Conservation (phyloP, 2,888 invertebrate genomes). For the Perizoma flavofasciatum region DNA sequence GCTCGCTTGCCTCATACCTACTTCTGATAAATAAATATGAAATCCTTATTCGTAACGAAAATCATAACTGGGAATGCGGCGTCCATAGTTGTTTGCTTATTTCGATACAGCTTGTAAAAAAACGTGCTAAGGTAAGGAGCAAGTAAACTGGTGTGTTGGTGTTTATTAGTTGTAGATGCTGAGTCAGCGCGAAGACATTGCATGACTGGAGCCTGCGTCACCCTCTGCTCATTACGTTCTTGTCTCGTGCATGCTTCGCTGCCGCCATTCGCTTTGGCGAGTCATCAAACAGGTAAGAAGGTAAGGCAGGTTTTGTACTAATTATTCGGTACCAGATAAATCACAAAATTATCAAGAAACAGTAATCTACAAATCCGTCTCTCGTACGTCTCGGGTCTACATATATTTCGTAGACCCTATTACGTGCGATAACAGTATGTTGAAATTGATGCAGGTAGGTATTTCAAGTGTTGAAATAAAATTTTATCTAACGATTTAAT, state of each 20-base stretch:
- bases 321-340: too few species aligned
- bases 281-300: conserved; percentile 26
- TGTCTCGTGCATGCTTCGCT: conserved; percentile 49
- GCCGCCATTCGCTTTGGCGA: conserved; percentile 28
- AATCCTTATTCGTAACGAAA: too few species aligned
- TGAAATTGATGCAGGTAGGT: background rate
- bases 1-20: too few species aligned
- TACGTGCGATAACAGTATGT: too few species aligned
- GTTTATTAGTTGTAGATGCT: conserved; percentile 34
- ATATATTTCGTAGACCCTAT: too few species aligned
- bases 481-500: background rate
- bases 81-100: background rate
- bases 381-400: too few species aligned
- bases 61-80: too few species aligned
- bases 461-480: background rate
- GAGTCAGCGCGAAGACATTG: conserved; percentile 50
- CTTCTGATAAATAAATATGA: too few species aligned
- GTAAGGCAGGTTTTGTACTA: background rate
- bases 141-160: conserved; percentile 19
- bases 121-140: background rate
- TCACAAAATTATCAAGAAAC: too few species aligned
- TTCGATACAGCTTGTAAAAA: too few species aligned
- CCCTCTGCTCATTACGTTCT: conserved; percentile 61
- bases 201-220: conserved; percentile 60
- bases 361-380: too few species aligned